phyloP scores from a whole-genome alignment of 2,113 vertebrate genomes.

The Sylvietta virens region DNA sequence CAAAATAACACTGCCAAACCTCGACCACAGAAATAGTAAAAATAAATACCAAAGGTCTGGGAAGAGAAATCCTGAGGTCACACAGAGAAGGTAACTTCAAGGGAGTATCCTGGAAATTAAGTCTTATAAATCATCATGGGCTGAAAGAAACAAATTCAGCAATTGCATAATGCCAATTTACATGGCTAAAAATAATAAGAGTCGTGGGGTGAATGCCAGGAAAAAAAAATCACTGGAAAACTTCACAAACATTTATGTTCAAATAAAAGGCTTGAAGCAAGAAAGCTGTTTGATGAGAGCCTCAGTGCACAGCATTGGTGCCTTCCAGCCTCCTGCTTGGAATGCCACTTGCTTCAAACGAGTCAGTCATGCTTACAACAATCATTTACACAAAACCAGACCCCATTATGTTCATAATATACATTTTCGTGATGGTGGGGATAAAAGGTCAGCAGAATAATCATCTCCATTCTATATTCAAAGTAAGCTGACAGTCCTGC shows the following conservation, averaged over 20 bases:
- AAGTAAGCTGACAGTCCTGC: not conserved
- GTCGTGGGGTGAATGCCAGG: slow-evolving; percentile 37
- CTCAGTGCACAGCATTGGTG: not conserved
- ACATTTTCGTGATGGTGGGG: not conserved
- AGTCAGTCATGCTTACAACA: not conserved
- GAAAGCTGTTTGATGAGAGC: not conserved
- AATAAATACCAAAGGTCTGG: slow-evolving; percentile 57
- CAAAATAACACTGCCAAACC: slow-evolving; percentile 33
- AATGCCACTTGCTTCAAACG: not conserved
- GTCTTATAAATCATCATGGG: slow-evolving; percentile 44
- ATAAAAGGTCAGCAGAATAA: slow-evolving; percentile 8
- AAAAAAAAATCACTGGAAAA: slow-evolving; percentile 47
- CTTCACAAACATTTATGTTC: slow-evolving; percentile 39
- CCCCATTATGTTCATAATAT: not conserved
- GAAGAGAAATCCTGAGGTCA: slow-evolving; percentile 61
- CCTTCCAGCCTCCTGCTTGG: not conserved
- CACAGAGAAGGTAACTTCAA: slow-evolving; percentile 60
- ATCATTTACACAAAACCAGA: not conserved
- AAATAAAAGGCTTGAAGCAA: slow-evolving; percentile 30
- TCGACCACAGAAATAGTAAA: slow-evolving; percentile 41
- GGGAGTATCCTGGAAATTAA: slow-evolving; percentile 60
- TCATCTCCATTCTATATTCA: not conserved
- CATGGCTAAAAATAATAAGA: slow-evolving; percentile 63
- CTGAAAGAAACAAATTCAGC: slow-evolving; percentile 49
- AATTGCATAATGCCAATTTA: slow-evolving; percentile 62